Conservation (phyloP, 2,888 invertebrate genomes). For the Mylabris sibirica region DNA sequence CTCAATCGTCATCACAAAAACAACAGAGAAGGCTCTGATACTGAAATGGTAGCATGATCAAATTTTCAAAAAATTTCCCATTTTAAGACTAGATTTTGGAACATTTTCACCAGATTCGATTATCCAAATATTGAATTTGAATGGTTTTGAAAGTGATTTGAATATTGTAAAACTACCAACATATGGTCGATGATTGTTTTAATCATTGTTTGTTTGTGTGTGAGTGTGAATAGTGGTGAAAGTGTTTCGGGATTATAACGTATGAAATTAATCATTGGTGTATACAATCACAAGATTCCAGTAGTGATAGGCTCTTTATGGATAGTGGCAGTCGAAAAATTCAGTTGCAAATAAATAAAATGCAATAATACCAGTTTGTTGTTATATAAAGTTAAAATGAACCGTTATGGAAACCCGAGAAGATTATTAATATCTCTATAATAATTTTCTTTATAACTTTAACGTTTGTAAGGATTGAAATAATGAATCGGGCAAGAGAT, state of each 20-base stretch:
- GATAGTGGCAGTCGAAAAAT: not conserved
- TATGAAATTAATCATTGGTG: not conserved
- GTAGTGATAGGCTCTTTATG: not conserved
- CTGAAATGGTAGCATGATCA: no score
- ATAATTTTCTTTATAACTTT: constrained; percentile 3
- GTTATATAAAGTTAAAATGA: constrained; percentile 1
- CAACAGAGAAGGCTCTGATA: no score
- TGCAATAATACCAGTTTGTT: not conserved
- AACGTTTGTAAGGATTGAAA: not conserved
- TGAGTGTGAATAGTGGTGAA: not conserved
- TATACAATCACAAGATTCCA: not conserved
- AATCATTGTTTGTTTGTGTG: not conserved
- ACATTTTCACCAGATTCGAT: no score
- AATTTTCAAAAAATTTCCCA: no score
- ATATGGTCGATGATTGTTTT: not conserved
- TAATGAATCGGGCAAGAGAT: constrained; percentile 7
- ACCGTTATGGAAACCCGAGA: constrained; percentile 5
- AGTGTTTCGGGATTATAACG: not conserved
- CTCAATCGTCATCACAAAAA: no score
- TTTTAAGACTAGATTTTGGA: no score
- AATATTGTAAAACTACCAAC: not conserved
- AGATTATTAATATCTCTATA: constrained; percentile 9
- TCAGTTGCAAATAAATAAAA: not conserved
- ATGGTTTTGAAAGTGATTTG: not conserved
- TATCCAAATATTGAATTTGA: no score